Evolutionary conservation across 2,888 invertebrate species (phyloP).

Genomic region (Invenusta paracnida): DNA sequence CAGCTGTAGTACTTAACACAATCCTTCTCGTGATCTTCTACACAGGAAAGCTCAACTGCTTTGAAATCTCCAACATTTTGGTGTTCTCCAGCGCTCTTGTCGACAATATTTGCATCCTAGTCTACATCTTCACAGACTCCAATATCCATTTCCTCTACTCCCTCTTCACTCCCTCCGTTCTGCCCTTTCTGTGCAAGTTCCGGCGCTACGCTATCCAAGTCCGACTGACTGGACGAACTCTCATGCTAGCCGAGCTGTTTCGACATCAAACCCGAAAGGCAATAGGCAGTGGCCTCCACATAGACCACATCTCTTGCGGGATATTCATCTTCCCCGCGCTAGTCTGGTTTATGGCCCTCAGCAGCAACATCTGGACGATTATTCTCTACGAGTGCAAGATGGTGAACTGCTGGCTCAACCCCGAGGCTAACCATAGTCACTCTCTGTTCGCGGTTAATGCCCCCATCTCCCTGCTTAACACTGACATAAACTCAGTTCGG

Average conservation of each 20-base stretch:
- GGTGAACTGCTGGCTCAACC: not conserved
- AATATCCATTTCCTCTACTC: not conserved
- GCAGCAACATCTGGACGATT: conserved; percentile 36
- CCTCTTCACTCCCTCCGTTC: not conserved
- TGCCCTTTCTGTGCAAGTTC: conserved; percentile 13
- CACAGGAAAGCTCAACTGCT: not conserved
- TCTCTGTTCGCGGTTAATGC: not conserved
- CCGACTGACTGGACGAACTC: not conserved
- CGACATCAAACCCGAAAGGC: not conserved
- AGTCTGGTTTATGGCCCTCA: conserved; percentile 16
- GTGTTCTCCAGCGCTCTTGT: not conserved
- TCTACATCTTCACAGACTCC: not conserved
- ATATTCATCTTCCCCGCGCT: conserved; percentile 37
- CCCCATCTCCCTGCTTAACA: not conserved
- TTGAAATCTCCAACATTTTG: not conserved
- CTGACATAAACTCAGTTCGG: not conserved
- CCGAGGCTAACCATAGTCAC: not conserved
- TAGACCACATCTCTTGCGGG: not conserved
- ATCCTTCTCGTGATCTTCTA: not conserved
- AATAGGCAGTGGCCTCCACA: not conserved
- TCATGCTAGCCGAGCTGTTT: not conserved
- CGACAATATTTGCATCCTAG: not conserved
- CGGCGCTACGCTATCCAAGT: not conserved
- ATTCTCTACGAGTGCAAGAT: conserved; percentile 32
- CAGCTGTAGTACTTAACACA: not conserved